Evolutionary conservation across 2,113 vertebrate genomes (phyloP), one percentile per base, ranked within the genome.

Genomic region (Oryzias melastigma): DNA sequence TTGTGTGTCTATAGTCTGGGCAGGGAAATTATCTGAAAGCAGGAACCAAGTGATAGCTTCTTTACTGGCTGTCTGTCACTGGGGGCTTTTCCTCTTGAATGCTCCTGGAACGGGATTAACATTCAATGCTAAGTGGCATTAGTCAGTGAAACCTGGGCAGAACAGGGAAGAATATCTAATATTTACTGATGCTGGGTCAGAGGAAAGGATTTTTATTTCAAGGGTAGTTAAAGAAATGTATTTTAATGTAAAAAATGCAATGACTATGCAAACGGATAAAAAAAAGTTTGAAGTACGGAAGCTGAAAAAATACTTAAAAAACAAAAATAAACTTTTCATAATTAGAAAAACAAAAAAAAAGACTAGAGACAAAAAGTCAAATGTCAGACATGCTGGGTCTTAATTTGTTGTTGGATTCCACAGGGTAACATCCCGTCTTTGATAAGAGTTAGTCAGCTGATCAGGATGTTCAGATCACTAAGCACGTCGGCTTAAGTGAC

Each of bases 91-190:
- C 79, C 81, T 67, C 78, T 82, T 63, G 63, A 73, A 82, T 85
- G 87, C 88, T 62, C 71, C 76, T 69, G 72, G 59, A 88, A 84
- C 64, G 75, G 85, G 91, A 91, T 91, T 91, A 90, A 80, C 77
- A 88, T 77, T 59, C 59, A 80, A 77, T 83, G 83, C 83, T 87
- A 87, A 81, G 77, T 58, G 64, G 83, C 78, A 82, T 87, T 85
- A 82, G 82, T 80, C 79, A 88, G 72, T 75, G 77, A 88, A 75
- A 77, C 75, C 81, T 78, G 73, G 44, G 45, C 27, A 54, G 43
- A 67, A 69, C 65, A 52, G 41, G 19, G n/a, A 19, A 47, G n/a
- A 19, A 19, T 14, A 20, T 5, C 12, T 56, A 55, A 52, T 27
- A n/a, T 14, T 69, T 46, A 27, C 5, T 18, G 10, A 10, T n/a